phyloP scores from a whole-genome alignment of 2,797 vertebrate species.

The Peromyscus eremicus region DNA sequence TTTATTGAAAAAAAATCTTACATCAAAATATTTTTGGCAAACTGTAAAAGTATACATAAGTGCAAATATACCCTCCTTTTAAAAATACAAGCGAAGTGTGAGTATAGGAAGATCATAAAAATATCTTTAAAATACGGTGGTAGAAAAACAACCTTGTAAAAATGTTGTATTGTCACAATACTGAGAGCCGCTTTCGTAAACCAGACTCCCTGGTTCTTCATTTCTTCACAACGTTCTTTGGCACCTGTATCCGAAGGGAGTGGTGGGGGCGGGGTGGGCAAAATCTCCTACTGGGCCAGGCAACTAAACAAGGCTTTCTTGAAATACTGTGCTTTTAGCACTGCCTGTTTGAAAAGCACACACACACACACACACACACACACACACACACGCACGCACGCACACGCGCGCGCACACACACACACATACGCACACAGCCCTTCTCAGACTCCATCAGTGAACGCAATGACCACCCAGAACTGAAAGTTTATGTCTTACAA shows the following conservation, averaged over 20 bases:
- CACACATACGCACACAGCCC: conserved; percentile 61
- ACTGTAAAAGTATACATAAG: conserved; percentile 91
- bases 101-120: conserved; percentile 90
- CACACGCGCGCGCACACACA: conserved; percentile 61
- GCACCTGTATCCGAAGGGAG: conserved; percentile 81
- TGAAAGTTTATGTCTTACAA: not conserved
- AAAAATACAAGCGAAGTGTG: conserved; percentile 90
- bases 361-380: conserved; percentile 66
- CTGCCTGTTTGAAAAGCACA: conserved; percentile 73
- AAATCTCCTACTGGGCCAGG: conserved; percentile 44
- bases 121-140: conserved; percentile 87
- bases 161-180: conserved; percentile 86
- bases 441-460: conserved; percentile 74
- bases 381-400: conserved; percentile 57
- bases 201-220: conserved; percentile 79
- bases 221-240: conserved; percentile 80
- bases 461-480: conserved; percentile 69
- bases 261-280: conserved; percentile 32
- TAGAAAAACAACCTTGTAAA: conserved; percentile 88
- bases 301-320: conserved; percentile 58
- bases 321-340: conserved; percentile 70
- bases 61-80: conserved; percentile 92
- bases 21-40: conserved; percentile 90
- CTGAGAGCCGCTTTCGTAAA: conserved; percentile 81
- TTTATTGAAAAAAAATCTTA: conserved; percentile 91